Percentiles rank a stretch among this genome's conserved stretches.
Conservation (phyloP, 2,888 invertebrate genomes). For the Molorchus minor region DNA sequence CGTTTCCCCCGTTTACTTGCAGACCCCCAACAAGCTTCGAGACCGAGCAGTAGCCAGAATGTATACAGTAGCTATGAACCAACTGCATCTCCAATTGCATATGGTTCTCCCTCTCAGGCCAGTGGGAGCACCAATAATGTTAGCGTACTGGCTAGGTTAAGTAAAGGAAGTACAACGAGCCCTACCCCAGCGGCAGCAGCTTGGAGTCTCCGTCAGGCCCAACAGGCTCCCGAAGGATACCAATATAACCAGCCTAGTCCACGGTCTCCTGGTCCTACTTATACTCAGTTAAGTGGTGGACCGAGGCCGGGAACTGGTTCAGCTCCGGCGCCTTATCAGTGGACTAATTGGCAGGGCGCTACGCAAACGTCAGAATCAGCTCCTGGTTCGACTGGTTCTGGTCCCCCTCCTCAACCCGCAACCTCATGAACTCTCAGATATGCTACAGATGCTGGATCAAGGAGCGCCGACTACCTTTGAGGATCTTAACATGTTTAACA, state of each 20-base stretch:
- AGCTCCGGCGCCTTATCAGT: slow-evolving; percentile 56
- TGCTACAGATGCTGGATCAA: slow-evolving; percentile 92
- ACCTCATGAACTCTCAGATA: slow-evolving; percentile 86
- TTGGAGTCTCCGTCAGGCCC: slow-evolving; percentile 70
- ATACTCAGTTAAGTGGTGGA: slow-evolving; percentile 80
- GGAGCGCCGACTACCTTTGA: slow-evolving; percentile 85
- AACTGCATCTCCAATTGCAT: slow-evolving; percentile 76
- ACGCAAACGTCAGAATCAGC: slow-evolving; percentile 59
- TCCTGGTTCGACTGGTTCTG: slow-evolving; percentile 64
- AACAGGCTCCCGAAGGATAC: slow-evolving; percentile 76
- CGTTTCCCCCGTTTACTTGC: slow-evolving; percentile 46
- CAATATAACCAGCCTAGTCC: slow-evolving; percentile 76
- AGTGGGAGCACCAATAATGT: slow-evolving; percentile 69
- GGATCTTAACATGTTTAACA: slow-evolving; percentile 91
- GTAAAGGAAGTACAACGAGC: slow-evolving; percentile 74
- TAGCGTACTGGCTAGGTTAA: slow-evolving; percentile 69
- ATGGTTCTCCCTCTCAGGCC: slow-evolving; percentile 71
- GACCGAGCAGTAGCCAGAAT: slow-evolving; percentile 76
- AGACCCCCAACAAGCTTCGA: slow-evolving; percentile 66
- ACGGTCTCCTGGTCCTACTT: slow-evolving; percentile 82
- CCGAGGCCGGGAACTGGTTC: slow-evolving; percentile 54
- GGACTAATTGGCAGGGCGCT: slow-evolving; percentile 59
- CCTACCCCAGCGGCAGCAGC: slow-evolving; percentile 76
- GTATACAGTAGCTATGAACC: slow-evolving; percentile 79
- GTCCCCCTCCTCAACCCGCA: slow-evolving; percentile 74